Evolutionary conservation across 2,888 invertebrate genomes (phyloP).

Genomic region (Melitaea athalia): DNA sequence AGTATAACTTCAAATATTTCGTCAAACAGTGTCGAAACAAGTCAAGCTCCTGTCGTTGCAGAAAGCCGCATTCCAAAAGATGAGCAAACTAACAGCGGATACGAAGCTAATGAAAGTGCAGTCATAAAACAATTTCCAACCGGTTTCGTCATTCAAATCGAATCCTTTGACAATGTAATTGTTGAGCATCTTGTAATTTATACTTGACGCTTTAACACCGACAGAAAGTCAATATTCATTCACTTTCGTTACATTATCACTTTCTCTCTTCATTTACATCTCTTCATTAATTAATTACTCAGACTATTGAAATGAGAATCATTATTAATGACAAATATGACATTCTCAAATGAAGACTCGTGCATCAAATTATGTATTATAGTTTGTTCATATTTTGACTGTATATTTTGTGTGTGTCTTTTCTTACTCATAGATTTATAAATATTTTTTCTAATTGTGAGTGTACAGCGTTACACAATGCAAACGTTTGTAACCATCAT

Average conservation of each 20-base stretch:
- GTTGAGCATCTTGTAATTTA: slow-evolving; percentile 12
- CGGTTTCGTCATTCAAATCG: slow-evolving; percentile 39
- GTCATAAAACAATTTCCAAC: slow-evolving; percentile 42
- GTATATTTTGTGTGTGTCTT: too few species aligned
- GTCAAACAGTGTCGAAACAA: slow-evolving; percentile 51
- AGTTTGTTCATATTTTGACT: too few species aligned
- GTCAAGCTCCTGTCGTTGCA: slow-evolving; percentile 51
- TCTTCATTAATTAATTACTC: background rate
- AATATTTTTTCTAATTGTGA: too few species aligned
- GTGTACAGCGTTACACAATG: background rate
- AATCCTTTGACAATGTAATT: slow-evolving; percentile 32
- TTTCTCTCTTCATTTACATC: background rate
- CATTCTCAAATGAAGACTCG: too few species aligned
- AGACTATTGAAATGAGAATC: too few species aligned
- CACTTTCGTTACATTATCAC: background rate
- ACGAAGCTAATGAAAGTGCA: slow-evolving; percentile 60
- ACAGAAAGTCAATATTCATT: background rate
- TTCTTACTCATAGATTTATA: too few species aligned
- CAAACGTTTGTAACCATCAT: background rate
- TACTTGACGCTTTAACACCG: background rate
- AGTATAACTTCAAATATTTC: slow-evolving; percentile 49
- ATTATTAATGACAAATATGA: too few species aligned
- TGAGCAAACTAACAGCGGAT: slow-evolving; percentile 47
- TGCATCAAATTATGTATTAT: too few species aligned
- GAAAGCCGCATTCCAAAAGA: slow-evolving; percentile 58